Evolutionary conservation across 2,888 invertebrate species (phyloP).

Genomic region (Acholoe squamosa): DNA sequence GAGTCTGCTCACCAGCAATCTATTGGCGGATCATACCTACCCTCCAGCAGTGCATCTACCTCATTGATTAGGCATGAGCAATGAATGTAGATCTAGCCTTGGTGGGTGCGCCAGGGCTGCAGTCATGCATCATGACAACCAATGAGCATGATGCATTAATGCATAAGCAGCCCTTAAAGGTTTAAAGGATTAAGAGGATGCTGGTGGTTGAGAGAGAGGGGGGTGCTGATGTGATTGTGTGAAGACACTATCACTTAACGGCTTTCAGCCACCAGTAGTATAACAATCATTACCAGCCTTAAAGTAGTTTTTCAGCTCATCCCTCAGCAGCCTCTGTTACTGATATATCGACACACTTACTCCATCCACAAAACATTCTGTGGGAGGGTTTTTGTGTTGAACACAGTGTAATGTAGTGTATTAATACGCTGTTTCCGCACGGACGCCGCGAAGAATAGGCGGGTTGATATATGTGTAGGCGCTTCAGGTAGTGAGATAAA

Average conservation of each 20-base stretch:
- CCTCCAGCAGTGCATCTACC: no score
- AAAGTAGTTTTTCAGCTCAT: background rate
- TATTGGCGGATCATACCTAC: no score
- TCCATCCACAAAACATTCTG: background rate
- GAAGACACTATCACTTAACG: slow-evolving; percentile 14
- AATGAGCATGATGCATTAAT: no score
- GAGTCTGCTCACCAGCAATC: no score
- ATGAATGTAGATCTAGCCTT: no score
- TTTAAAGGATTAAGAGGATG: background rate
- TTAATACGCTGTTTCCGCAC: slow-evolving; percentile 5
- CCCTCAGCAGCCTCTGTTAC: background rate
- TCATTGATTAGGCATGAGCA: no score
- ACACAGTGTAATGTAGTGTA: background rate
- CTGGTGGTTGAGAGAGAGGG: background rate
- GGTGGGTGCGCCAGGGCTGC: no score
- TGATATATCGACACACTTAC: background rate
- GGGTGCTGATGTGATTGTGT: background rate
- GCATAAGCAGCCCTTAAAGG: no score
- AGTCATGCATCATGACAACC: no score
- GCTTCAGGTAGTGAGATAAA: background rate
- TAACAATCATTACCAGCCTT: background rate
- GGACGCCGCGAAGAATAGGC: background rate
- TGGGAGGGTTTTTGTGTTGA: background rate
- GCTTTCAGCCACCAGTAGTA: background rate
- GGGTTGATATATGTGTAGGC: background rate